These are phyloP conservation scores for Mustela lutreola DNA, from an alignment of 2,113 vertebrate genomes.

Conservation along the genomic window DNA sequence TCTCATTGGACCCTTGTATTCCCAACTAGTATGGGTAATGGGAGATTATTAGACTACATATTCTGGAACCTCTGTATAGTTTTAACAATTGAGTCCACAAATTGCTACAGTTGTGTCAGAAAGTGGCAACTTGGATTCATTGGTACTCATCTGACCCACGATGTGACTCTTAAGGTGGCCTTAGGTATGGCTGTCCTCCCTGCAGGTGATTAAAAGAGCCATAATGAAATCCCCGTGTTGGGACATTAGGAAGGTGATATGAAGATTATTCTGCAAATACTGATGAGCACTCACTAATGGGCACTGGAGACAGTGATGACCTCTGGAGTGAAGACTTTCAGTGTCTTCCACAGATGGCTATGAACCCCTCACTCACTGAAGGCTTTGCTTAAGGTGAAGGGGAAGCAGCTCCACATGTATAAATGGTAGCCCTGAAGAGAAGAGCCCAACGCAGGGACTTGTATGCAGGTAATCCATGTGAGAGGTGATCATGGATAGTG, in stretches of 20 bases:
- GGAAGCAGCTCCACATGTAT: neutral
- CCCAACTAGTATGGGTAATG: neutral
- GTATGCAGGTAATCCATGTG: neutral
- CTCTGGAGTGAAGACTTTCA: neutral
- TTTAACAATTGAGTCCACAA: neutral
- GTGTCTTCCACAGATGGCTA: neutral
- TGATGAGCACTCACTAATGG: neutral
- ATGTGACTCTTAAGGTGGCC: neutral
- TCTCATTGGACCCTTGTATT: neutral
- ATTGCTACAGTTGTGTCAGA: rapidly evolving
- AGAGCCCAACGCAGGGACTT: neutral
- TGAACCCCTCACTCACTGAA: neutral
- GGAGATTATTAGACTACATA: neutral
- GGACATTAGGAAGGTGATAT: neutral
- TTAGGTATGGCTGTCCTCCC: neutral
- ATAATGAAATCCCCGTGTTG: neutral
- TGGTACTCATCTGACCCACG: neutral
- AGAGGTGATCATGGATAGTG: neutral
- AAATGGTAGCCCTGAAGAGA: neutral
- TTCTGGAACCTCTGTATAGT: neutral
- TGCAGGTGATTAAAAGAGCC: neutral
- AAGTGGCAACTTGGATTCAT: neutral
- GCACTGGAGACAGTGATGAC: neutral
- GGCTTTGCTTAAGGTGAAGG: neutral
- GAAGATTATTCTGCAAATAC: neutral